These are phyloP conservation scores for Cephus cinctus DNA, from an alignment of 1,140 invertebrate genomes.

Conservation along the genomic window DNA sequence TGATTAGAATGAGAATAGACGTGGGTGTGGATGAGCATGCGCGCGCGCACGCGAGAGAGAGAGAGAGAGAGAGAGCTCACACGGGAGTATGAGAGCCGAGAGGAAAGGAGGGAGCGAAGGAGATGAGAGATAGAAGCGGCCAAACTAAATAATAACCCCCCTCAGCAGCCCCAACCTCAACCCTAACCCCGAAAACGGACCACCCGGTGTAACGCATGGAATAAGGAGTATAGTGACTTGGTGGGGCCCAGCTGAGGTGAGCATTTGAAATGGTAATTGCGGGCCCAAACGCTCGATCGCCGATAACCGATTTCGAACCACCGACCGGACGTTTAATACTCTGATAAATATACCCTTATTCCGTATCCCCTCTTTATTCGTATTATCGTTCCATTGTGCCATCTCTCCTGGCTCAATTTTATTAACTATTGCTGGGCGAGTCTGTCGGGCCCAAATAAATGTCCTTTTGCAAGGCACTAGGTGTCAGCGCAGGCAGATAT, in stretches of 20 bases:
- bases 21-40: slow-evolving; percentile 38
- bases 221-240: slow-evolving; percentile 29
- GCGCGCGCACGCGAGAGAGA: slow-evolving; percentile 10
- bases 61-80: slow-evolving; percentile 1
- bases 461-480: too few relatives aligned
- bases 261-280: slow-evolving; percentile 55
- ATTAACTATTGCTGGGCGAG: too few relatives aligned
- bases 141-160: slow-evolving; percentile 56
- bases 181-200: slow-evolving; percentile 43
- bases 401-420: too few relatives aligned
- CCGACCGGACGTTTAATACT: too few relatives aligned
- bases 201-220: slow-evolving; percentile 49
- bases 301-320: slow-evolving; percentile 45
- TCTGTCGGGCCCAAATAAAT: too few relatives aligned
- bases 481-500: too few relatives aligned
- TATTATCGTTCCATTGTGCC: too few relatives aligned
- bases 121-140: slow-evolving; percentile 51
- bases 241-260: slow-evolving; percentile 41
- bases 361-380: too few relatives aligned
- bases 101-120: slow-evolving; percentile 21
- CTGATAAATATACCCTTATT: too few relatives aligned
- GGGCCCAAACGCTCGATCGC: slow-evolving; percentile 39
- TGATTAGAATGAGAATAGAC: slow-evolving; percentile 53
- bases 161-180: slow-evolving; percentile 19
- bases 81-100: too few relatives aligned